These are phyloP conservation scores for Nemotelus nigrinus DNA, from an alignment of 2,888 invertebrate genomes.

Conservation along the genomic window DNA sequence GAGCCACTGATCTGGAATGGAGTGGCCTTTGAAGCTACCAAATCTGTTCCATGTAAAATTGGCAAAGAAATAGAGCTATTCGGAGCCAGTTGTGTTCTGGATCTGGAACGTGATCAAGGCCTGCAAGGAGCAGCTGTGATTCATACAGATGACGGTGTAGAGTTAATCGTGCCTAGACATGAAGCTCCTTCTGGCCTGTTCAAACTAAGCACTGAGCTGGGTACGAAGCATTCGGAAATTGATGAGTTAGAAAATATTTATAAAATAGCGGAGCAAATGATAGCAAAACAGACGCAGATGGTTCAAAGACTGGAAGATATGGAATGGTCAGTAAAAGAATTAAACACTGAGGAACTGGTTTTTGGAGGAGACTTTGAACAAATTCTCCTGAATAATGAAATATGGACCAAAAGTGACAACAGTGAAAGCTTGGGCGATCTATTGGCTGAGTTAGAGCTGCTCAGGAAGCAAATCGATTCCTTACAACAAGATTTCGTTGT, in stretches of 20 bases:
- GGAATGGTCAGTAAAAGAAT: conserved; percentile 48
- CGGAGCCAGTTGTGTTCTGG: conserved; percentile 61
- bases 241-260: conserved; percentile 59
- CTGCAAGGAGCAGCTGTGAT: conserved; percentile 59
- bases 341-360: conserved; percentile 55
- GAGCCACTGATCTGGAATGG: conserved; percentile 65
- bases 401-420: conserved; percentile 58
- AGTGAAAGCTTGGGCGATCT: conserved; percentile 55
- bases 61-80: conserved; percentile 53
- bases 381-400: conserved; percentile 57
- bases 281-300: conserved; percentile 57
- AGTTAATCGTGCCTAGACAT: conserved; percentile 60
- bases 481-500: conserved; percentile 53
- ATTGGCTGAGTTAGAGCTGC: conserved; percentile 51
- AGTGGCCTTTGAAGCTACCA: conserved; percentile 60
- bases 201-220: conserved; percentile 57
- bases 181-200: conserved; percentile 60
- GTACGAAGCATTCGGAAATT: conserved; percentile 58
- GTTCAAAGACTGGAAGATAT: conserved; percentile 42
- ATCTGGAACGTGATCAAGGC: conserved; percentile 58
- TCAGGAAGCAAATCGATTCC: conserved; percentile 50
- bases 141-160: conserved; percentile 54
- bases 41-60: conserved; percentile 59
- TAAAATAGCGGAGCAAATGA: conserved; percentile 56
- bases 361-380: conserved; percentile 55